Evolutionary conservation across 2,888 invertebrate genomes (phyloP).

Genomic region (Amphimallon solstitiale): DNA sequence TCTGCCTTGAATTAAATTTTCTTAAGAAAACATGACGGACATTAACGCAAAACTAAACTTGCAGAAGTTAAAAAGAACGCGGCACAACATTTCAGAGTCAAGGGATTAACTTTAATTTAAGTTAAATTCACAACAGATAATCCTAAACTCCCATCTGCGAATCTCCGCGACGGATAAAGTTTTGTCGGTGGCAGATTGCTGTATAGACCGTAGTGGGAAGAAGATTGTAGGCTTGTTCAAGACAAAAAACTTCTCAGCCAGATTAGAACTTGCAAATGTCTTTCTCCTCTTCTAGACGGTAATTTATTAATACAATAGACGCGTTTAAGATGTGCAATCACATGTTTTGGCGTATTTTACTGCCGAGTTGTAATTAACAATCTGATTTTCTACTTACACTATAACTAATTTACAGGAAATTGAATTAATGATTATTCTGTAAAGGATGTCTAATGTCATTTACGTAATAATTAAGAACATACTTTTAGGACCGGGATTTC

Average conservation of each 20-base stretch:
- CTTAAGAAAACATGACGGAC: too few relatives aligned
- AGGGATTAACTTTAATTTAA: conserved; percentile 56
- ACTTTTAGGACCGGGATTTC: too few relatives aligned
- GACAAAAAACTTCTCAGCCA: conserved; percentile 31
- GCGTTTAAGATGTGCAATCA: too few relatives aligned
- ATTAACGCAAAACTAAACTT: too few relatives aligned
- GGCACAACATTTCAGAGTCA: conserved; percentile 3
- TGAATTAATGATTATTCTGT: too few relatives aligned
- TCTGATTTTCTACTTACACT: too few relatives aligned
- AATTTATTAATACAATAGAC: neutral
- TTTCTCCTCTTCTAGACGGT: conserved; percentile 18
- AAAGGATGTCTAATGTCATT: too few relatives aligned
- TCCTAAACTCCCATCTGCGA: conserved; percentile 50
- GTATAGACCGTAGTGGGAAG: conserved; percentile 24
- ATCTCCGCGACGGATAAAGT: conserved; percentile 49
- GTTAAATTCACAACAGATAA: conserved; percentile 56
- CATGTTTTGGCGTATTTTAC: too few relatives aligned
- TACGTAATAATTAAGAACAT: too few relatives aligned
- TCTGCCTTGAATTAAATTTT: too few relatives aligned
- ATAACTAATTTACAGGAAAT: too few relatives aligned
- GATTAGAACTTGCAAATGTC: conserved; percentile 27
- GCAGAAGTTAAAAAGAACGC: conserved; percentile 2
- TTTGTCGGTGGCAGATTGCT: conserved; percentile 10
- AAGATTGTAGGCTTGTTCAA: neutral
- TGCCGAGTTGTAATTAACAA: too few relatives aligned